These are phyloP conservation scores for Campylomormyrus numenius DNA, from an alignment of 2,113 vertebrate species.

Conservation along the genomic window DNA sequence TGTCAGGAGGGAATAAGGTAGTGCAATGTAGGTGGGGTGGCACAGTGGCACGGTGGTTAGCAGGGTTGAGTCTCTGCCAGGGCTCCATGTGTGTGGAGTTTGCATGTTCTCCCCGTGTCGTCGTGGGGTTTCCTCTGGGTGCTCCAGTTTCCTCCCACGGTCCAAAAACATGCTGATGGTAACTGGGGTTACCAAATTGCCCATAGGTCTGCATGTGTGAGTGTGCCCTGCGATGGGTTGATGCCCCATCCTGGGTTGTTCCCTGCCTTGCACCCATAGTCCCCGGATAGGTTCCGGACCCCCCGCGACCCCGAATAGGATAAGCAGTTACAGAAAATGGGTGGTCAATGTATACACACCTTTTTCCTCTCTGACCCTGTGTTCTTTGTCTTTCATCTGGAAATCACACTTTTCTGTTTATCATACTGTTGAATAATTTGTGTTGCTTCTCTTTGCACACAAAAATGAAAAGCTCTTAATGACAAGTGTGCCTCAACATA, in stretches of 20 bases:
- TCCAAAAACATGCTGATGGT: background rate
- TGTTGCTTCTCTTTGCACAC: background rate
- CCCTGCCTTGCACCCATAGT: no score
- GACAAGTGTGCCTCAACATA: background rate
- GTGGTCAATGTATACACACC: background rate
- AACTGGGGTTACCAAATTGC: no score
- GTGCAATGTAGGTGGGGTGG: background rate
- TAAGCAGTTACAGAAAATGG: background rate
- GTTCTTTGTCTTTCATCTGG: background rate
- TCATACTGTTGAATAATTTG: background rate
- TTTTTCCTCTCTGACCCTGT: background rate
- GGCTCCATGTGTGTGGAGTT: background rate
- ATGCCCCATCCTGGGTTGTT: no score
- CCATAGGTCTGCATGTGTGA: no score
- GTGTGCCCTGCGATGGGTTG: no score
- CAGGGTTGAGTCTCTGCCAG: background rate
- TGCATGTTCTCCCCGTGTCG: background rate
- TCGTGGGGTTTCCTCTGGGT: background rate
- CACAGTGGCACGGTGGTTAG: background rate
- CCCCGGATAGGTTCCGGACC: no score
- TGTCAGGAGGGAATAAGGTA: background rate
- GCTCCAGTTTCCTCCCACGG: background rate
- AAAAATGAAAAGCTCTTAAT: background rate
- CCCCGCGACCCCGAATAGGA: no score
- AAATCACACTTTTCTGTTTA: background rate